Conservation (phyloP, 2,797 vertebrate genomes). For the Cirrhinus mrigala region DNA sequence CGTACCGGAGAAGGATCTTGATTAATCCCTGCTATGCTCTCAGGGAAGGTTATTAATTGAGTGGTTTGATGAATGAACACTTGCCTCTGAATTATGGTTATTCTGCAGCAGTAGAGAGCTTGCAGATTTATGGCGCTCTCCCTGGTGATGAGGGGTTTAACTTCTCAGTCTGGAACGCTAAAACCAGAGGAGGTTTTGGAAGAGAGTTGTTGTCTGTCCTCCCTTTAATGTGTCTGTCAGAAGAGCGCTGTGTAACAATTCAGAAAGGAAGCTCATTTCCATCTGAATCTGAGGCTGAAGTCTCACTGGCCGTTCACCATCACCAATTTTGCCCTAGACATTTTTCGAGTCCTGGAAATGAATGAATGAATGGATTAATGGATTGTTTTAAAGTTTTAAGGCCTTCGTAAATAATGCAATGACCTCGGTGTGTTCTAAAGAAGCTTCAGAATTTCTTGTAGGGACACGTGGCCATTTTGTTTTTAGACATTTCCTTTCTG, state of each 20-base stretch:
- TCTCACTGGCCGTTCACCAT: background rate
- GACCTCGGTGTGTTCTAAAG: slow-evolving; percentile 18
- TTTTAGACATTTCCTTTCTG: slow-evolving; percentile 46
- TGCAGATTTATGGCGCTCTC: slow-evolving; percentile 51
- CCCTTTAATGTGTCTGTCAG: slow-evolving; percentile 7
- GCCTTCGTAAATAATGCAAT: slow-evolving; percentile 34
- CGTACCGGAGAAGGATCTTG: slow-evolving; percentile 5
- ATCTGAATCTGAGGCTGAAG: slow-evolving; percentile 13
- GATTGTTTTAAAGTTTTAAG: slow-evolving; percentile 45
- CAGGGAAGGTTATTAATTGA: slow-evolving; percentile 58
- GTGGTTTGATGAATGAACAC: slow-evolving; percentile 62
- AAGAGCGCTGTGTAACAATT: background rate
- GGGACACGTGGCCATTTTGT: slow-evolving; percentile 19
- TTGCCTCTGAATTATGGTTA: slow-evolving; percentile 58
- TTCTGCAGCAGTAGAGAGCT: slow-evolving; percentile 27
- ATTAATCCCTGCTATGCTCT: slow-evolving; percentile 41
- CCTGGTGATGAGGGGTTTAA: slow-evolving; percentile 17
- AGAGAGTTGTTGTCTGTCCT: slow-evolving; percentile 20
- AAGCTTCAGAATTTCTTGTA: slow-evolving; percentile 10
- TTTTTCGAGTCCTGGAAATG: slow-evolving; percentile 18
- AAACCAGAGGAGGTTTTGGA: slow-evolving; percentile 28
- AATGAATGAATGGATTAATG: slow-evolving; percentile 43
- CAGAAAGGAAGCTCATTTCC: slow-evolving; percentile 8
- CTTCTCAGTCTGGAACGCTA: slow-evolving; percentile 31
- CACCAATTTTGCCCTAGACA: background rate